Evolutionary conservation across 1,140 invertebrate genomes (phyloP), one percentile per base, ranked within the genome.

Genomic region (Cotesia vestalis): DNA sequence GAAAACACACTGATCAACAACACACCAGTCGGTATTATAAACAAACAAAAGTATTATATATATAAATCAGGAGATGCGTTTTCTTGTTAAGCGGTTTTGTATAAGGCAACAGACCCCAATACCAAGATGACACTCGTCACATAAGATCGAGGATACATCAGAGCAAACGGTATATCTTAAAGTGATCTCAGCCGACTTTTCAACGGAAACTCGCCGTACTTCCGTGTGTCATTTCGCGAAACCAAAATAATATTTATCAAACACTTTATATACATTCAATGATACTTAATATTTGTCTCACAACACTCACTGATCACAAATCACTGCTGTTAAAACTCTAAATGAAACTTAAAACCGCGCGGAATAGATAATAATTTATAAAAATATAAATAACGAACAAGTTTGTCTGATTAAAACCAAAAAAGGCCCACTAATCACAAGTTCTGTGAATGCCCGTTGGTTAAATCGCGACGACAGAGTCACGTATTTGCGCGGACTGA

Each of bases 401-500:
- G 27, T 27, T 27, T 27, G 27, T 27, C 27, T 27, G 46, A 36
- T 59, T 59, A 27, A 55, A 38, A 57, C 38, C 35, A 46, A 40
- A 46, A 46, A 46, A 46, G 40, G 40, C 40, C 4, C 40, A 46
- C 8, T 46, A 46, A 46, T 46, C 40, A 46, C 40, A 5, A 11
- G 40, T 46, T 46, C 5, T 46, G 40, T 46, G 11, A 46, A 8
- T 46, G 40, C 40, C 40, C 40, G 40, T 46, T 46, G 6, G 40
- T 46, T 60, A 57, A 78, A 72, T 73, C 67, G 75, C 72, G 60
- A 76, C 73, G 76, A 75, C 74, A 73, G 64, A 79, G 78, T 78
- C 78, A 81, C 80, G 79, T 84, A 82, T 79, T 75, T 74, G 73
- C 79, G 79, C 80, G 80, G 82, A 83, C 78, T 80, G 84, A 83